These are phyloP conservation scores for Nannoperca obscura DNA, from an alignment of 2,797 vertebrate genomes.

Conservation along the genomic window DNA sequence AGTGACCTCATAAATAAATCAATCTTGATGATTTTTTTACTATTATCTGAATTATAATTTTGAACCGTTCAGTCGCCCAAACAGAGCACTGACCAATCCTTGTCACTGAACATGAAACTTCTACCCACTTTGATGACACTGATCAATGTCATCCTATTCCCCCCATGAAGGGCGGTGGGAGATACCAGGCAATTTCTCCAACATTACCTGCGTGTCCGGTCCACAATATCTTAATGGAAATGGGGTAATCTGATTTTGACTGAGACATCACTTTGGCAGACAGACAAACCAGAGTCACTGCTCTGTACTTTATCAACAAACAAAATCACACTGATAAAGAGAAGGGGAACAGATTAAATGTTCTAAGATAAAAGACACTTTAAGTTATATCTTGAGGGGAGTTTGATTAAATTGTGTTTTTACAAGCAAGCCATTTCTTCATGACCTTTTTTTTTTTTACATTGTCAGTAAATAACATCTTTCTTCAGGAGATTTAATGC, in stretches of 20 bases:
- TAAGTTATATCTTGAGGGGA: conserved; percentile 28
- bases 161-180: conserved; percentile 20
- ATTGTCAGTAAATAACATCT: conserved; percentile 25
- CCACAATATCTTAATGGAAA: conserved; percentile 75
- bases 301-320: conserved; percentile 60
- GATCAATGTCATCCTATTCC: conserved; percentile 56
- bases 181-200: conserved; percentile 47
- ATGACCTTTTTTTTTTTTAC: conserved; percentile 19
- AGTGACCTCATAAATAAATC: not conserved
- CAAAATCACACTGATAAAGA: conserved; percentile 59
- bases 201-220: conserved; percentile 35
- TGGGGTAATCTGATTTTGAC: conserved; percentile 67
- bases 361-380: conserved; percentile 34
- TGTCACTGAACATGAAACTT: conserved; percentile 3
- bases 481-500: conserved; percentile 22
- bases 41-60: conserved; percentile 1
- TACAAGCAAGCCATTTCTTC: conserved; percentile 15
- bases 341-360: conserved; percentile 30
- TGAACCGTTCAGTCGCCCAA: conserved; percentile 1
- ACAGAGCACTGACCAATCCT: conserved; percentile 17
- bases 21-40: not conserved
- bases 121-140: conserved; percentile 51
- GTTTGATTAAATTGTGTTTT: conserved; percentile 22
- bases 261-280: conserved; percentile 66
- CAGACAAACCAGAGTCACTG: conserved; percentile 44